phyloP scores from a whole-genome alignment of 2,888 invertebrate species.

The Alsophila aescularia region DNA sequence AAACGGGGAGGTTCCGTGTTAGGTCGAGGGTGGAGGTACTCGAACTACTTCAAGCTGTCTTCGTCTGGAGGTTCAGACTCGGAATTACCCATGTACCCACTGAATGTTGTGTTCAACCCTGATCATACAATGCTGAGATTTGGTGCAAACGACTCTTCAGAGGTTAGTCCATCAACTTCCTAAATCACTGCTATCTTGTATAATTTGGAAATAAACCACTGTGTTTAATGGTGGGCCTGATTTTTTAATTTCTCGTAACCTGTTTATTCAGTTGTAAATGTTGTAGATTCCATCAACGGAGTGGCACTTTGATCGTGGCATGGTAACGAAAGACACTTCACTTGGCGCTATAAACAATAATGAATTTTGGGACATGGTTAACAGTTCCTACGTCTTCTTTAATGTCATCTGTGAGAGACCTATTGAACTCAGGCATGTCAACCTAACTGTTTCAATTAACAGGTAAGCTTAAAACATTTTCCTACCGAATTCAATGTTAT shows the following conservation, averaged over 20 bases:
- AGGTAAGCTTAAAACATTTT: conserved; percentile 51
- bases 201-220: no score
- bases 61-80: conserved; percentile 30
- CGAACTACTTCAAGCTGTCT: conserved; percentile 56
- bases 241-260: no score
- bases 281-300: conserved; percentile 53
- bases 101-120: conserved; percentile 58
- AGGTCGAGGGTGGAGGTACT: conserved; percentile 73
- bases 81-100: conserved; percentile 50
- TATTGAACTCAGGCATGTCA: conserved; percentile 51
- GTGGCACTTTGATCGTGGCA: conserved; percentile 53
- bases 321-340: conserved; percentile 41
- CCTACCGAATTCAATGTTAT: no score
- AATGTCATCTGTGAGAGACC: conserved; percentile 73
- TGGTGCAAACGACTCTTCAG: conserved; percentile 46
- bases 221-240: no score
- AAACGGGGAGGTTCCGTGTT: conserved; percentile 61
- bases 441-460: conserved; percentile 53
- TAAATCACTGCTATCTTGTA: not conserved
- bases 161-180: conserved; percentile 28
- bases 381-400: conserved; percentile 63
- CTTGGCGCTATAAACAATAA: conserved; percentile 57
- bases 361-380: conserved; percentile 64
- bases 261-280: not conserved
- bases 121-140: conserved; percentile 50